Percentiles rank a stretch among this genome's conserved stretches.
Evolutionary conservation across 2,797 vertebrate genomes (phyloP).

Genomic region (Pelochelys cantorii): DNA sequence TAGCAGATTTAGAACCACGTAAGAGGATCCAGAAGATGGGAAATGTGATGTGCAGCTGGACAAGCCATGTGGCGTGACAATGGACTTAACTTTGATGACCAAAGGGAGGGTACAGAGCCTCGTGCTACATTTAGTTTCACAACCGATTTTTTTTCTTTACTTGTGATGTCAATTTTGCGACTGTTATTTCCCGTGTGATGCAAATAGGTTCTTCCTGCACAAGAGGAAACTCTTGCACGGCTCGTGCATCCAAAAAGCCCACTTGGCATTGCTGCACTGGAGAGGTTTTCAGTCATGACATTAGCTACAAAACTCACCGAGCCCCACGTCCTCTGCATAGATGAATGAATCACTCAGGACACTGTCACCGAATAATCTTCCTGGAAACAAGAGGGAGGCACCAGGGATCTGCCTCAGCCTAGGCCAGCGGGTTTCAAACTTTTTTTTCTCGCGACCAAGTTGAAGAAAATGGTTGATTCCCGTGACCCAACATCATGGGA

Average conservation of each 20-base stretch:
- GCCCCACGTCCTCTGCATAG: not conserved
- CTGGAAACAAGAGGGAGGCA: not conserved
- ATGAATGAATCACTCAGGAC: not conserved
- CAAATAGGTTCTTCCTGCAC: not conserved
- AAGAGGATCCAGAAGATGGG: not conserved
- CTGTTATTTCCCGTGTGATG: slow-evolving; percentile 38
- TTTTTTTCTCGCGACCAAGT: too few relatives aligned
- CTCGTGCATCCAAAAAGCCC: not conserved
- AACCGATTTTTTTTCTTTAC: slow-evolving; percentile 37
- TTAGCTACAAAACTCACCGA: not conserved
- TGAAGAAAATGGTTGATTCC: too few relatives aligned
- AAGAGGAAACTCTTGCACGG: not conserved
- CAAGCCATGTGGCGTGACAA: slow-evolving; percentile 15
- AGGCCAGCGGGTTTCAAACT: too few relatives aligned
- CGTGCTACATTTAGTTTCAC: slow-evolving; percentile 61
- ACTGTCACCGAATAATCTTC: not conserved
- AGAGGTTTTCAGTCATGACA: not conserved
- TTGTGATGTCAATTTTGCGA: slow-evolving; percentile 52
- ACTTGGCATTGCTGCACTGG: not conserved
- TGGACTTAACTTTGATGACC: slow-evolving; percentile 53
- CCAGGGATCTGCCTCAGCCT: not conserved
- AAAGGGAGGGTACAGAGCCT: slow-evolving; percentile 35
- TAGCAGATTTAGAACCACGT: fast-evolving
- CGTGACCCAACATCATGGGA: too few relatives aligned
- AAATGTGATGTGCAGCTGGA: slow-evolving; percentile 18